Evolutionary conservation across 2,797 vertebrate species (phyloP), one percentile per base, ranked within the genome.

Genomic region (Anguilla marmorata): DNA sequence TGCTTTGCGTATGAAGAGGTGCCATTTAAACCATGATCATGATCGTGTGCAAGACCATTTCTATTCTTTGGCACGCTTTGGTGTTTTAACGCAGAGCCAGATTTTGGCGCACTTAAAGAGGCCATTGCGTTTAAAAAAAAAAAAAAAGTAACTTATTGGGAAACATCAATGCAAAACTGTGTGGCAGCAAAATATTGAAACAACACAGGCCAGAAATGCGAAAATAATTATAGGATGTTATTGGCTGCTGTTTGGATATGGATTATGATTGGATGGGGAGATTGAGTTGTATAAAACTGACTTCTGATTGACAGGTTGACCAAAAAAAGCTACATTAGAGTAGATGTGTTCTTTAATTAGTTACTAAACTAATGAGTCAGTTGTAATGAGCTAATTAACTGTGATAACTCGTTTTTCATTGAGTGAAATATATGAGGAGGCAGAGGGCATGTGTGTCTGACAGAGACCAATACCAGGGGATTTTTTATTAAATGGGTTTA

Each of bases 281-380:
- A 16, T 80, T 80, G 37, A 24, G 76, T 45, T 21, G 21, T 45
- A 33, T 6, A 76, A 30, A 27, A 12, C 72, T 4, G 33, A 24
- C 37, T 7, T 45, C 37, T 80, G 33, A 80, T 45, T 41, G 5
- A 33, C 33, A 37, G 76, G 76, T 80, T 37, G 19, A 80, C 2
- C 76, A 41, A 41, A 7, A 41, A 45, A 24, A 33, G 69, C 33
- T 74, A 33, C n/a, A 27, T 3, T 56, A 56, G 63, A 66, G 63
- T 27, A 37, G 37, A 80, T 45, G 37, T 80, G 45, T 37, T 79
- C 33, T 79, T 79, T 79, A 79, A 74, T 74, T 74, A 74, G 12
- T 74, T 37, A 79, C 74, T 14, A 79, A 19, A 41, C 33, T 79
- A 79, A 79, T 79, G 30, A 79, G 33, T 79, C 33, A 79, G 74